These are phyloP conservation scores for Myopa tessellatipennis DNA, from an alignment of 2,888 invertebrate genomes.

Conservation along the genomic window DNA sequence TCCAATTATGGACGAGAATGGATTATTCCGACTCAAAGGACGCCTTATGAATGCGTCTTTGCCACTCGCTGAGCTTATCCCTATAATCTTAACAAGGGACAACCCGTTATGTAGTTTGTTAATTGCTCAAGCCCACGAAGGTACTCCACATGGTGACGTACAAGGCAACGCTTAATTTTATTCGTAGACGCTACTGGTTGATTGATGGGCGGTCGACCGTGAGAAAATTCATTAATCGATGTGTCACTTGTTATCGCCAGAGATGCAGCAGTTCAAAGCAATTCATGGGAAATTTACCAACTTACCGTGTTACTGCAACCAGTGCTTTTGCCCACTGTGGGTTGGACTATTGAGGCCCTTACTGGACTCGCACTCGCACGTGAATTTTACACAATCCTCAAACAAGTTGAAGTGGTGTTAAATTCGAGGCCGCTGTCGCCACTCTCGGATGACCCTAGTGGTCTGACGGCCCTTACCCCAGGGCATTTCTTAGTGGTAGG, in stretches of 20 bases:
- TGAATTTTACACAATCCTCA: no score
- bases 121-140: slow-evolving; percentile 20
- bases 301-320: slow-evolving; percentile 17
- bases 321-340: not conserved
- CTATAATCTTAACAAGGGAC: slow-evolving; percentile 17
- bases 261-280: not conserved
- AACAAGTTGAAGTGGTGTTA: no score
- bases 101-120: slow-evolving; percentile 6
- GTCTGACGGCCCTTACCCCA: no score
- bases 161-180: slow-evolving; percentile 26
- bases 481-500: slow-evolving; percentile 1
- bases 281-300: slow-evolving; percentile 24
- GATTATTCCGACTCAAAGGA: slow-evolving; percentile 16
- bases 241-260: slow-evolving; percentile 21
- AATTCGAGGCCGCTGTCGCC: no score
- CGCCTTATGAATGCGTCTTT: slow-evolving; percentile 24
- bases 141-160: slow-evolving; percentile 11
- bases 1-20: not conserved
- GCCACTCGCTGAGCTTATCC: slow-evolving; percentile 4
- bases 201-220: slow-evolving; percentile 28
- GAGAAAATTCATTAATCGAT: slow-evolving; percentile 19
- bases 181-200: slow-evolving; percentile 32
- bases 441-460: no score
- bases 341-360: no score
- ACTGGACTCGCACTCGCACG: no score